Percentiles rank a stretch among this genome's conserved stretches.
These are phyloP conservation scores for Tinea semifulvella DNA, from an alignment of 2,888 invertebrate species.

Conservation along the genomic window DNA sequence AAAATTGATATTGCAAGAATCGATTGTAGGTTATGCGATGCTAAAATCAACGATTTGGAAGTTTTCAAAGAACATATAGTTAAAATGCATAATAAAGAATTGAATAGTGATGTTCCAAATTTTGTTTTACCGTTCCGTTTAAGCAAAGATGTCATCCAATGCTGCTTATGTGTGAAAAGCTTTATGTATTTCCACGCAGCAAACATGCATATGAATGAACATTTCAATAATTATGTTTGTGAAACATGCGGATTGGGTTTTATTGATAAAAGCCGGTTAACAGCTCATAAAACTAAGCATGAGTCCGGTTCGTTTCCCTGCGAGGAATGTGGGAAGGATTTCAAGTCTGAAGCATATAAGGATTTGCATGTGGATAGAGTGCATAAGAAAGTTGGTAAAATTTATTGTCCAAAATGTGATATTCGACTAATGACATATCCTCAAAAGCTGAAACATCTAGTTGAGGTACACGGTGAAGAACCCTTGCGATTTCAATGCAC, in stretches of 20 bases:
- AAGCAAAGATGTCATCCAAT: constrained; percentile 35
- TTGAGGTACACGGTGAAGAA: constrained; percentile 49
- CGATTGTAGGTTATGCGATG: constrained; percentile 42
- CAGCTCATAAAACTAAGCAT: constrained; percentile 51
- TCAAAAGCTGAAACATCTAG: constrained; percentile 51
- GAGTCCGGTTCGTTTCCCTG: constrained; percentile 45
- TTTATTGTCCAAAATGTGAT: constrained; percentile 55
- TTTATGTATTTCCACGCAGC: constrained; percentile 53
- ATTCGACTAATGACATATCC: constrained; percentile 49
- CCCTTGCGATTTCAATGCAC: constrained; percentile 43
- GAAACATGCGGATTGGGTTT: constrained; percentile 51
- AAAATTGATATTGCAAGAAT: constrained; percentile 48
- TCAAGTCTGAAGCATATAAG: constrained; percentile 40
- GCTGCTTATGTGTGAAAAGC: constrained; percentile 34
- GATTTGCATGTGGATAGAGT: constrained; percentile 37
- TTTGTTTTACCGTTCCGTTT: constrained; percentile 41
- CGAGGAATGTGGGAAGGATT: constrained; percentile 47
- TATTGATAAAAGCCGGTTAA: constrained; percentile 36
- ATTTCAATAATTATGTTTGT: constrained; percentile 52
- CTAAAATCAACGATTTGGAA: constrained; percentile 35
- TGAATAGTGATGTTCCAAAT: constrained; percentile 42
- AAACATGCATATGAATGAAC: constrained; percentile 55
- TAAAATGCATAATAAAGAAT: constrained; percentile 35
- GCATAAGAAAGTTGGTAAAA: constrained; percentile 38
- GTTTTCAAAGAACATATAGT: constrained; percentile 41